Evolutionary conservation across 2,113 vertebrate genomes (phyloP).

Genomic region (Cryptomyrus ogoouensis): DNA sequence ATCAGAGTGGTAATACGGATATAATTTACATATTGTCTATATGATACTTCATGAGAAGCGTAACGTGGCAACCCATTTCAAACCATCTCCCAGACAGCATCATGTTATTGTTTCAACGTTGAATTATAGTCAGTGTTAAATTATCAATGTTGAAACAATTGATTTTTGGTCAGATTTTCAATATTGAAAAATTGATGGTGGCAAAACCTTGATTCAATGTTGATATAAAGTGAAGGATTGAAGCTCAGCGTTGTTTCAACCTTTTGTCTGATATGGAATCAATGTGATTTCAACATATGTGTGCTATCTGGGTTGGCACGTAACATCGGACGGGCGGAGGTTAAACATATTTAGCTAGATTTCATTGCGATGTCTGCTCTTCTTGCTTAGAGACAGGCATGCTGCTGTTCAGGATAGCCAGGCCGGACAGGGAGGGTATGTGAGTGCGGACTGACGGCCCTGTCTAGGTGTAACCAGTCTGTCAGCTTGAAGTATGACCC

Average conservation of each 20-base stretch:
- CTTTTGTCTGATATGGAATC: too few relatives aligned
- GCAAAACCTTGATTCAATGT: too few relatives aligned
- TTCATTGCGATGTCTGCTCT: neutral
- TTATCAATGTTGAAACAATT: too few relatives aligned
- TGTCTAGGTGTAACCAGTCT: slow-evolving; percentile 7
- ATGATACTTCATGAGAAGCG: neutral
- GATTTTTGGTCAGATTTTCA: too few relatives aligned
- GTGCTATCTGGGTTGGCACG: neutral
- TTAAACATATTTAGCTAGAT: neutral
- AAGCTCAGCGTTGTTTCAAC: too few relatives aligned
- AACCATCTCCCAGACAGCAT: too few relatives aligned
- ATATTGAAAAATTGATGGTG: too few relatives aligned
- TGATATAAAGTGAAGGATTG: too few relatives aligned
- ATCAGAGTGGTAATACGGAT: neutral
- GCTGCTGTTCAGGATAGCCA: slow-evolving; percentile 3
- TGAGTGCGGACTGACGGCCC: neutral
- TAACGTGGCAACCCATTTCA: neutral
- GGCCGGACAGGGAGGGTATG: neutral
- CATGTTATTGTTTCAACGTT: too few relatives aligned
- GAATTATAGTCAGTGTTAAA: too few relatives aligned
- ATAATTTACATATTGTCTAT: neutral
- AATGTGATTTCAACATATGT: too few relatives aligned
- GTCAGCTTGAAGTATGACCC: slow-evolving; percentile 18
- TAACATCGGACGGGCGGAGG: neutral
- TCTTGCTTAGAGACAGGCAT: neutral